Evolutionary conservation across 2,113 vertebrate genomes (phyloP), one percentile per base, ranked within the genome.

Genomic region (Crotalus helleri): DNA sequence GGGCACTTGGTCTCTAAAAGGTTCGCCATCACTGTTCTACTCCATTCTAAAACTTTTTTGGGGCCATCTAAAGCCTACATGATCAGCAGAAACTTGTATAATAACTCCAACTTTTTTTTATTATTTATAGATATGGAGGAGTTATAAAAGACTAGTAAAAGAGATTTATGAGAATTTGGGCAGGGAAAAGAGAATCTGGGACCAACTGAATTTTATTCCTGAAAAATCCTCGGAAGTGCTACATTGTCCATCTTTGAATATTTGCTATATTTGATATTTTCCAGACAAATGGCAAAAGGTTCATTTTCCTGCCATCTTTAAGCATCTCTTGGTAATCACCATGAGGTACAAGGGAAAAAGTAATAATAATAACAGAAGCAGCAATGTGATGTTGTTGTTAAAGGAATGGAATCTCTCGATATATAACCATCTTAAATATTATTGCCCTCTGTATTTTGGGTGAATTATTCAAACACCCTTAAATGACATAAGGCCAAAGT

Each of bases 391-490:
- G 24, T 59, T 51, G 11, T 59, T 29, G 46, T 12, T 94, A 94
- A 90, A 93, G 92, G 33, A 90, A 95, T 69, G 21, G 93, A 39
- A 69, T 26, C 87, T 51, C 49, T 33, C 21, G 39, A 86, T 44
- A 57, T 64, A 29, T 39, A 86, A 21, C 17, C 54, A 64, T 74
- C 23, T 33, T 44, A 46, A 87, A 90, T 4, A 7, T 91, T 91
- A 86, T 55, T 86, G 39, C 5, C 69, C 24, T 46, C 17, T 91
- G 59, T 44, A 93, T 93, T 93, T 94, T 90, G 29, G 87, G 81
- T 93, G 59, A 81, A 95, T n/a, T 90, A 93, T 93, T 91, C 95
- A 94, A 90, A 91, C 33, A 93, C 88, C 44, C 49, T 93, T 88
- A 81, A 95, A 96, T 93, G 89, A 96, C 44, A 11, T 5, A 90